These are phyloP conservation scores for Ormyrus nitidulus DNA, from an alignment of 2,888 invertebrate genomes.

Conservation along the genomic window DNA sequence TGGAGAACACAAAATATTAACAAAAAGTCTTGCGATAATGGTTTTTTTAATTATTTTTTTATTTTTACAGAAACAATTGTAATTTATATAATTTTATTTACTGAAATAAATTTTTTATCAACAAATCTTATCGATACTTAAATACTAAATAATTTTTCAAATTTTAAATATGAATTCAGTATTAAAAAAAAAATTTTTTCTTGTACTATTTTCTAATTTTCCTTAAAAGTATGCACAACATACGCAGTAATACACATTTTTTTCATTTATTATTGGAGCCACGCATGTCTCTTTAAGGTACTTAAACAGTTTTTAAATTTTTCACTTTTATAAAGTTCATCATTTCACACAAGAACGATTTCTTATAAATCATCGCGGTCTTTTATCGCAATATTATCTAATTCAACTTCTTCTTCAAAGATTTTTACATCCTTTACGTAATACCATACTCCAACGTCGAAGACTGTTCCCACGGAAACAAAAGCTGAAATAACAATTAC, in stretches of 20 bases:
- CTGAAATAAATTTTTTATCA: conserved; percentile 11
- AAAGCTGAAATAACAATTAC: conserved; percentile 73
- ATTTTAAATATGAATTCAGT: conserved; percentile 7
- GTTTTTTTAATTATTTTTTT: no score
- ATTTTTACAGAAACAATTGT: no score
- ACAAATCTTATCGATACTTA: conserved; percentile 44
- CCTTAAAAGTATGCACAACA: conserved; percentile 1
- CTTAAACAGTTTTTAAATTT: conserved; percentile 28
- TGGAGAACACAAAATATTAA: no score
- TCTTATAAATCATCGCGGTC: conserved; percentile 67
- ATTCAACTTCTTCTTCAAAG: conserved; percentile 81
- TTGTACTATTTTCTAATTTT: conserved; percentile 7
- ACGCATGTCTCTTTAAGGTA: conserved; percentile 28
- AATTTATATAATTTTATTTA: no score
- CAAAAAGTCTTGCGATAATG: no score
- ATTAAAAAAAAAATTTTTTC: conserved; percentile 1
- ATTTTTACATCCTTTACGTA: conserved; percentile 83
- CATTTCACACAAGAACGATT: not conserved
- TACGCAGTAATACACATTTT: conserved; percentile 21
- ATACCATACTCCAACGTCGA: conserved; percentile 83
- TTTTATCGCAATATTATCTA: conserved; percentile 71
- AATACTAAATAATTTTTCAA: conserved; percentile 30
- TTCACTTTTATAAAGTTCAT: conserved; percentile 18
- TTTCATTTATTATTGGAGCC: conserved; percentile 9
- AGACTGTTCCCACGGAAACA: conserved; percentile 80